phyloP scores from a whole-genome alignment of 2,113 vertebrate species.

The Rhea pennata region DNA sequence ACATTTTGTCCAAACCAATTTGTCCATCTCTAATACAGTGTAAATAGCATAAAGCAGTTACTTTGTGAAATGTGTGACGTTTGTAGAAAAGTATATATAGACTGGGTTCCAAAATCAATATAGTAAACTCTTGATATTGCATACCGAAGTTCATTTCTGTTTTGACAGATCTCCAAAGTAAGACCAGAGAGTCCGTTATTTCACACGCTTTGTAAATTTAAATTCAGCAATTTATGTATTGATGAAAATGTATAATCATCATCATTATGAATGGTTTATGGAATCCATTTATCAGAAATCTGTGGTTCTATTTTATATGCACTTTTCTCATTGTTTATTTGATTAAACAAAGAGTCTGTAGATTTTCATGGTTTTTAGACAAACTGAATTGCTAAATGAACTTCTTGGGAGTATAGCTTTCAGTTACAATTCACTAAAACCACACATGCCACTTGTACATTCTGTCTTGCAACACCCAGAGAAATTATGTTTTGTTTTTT shows the following conservation, averaged over 20 bases:
- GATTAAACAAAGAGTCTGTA: neutral
- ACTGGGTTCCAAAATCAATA: conserved; percentile 57
- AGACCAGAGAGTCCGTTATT: conserved; percentile 21
- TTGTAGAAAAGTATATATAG: neutral
- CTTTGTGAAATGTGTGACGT: conserved; percentile 37
- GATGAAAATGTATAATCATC: neutral
- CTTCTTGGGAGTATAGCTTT: neutral
- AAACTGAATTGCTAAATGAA: neutral
- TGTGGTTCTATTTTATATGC: neutral
- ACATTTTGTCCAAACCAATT: neutral
- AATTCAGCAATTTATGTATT: neutral
- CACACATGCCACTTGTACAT: neutral
- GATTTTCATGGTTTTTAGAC: neutral
- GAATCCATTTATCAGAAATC: neutral
- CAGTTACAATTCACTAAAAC: neutral
- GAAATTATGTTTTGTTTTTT: neutral
- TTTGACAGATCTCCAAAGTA: conserved; percentile 39
- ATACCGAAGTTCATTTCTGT: conserved; percentile 5
- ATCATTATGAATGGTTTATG: conserved; percentile 34
- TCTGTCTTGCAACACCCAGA: neutral
- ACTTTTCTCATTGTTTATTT: neutral
- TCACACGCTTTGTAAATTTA: conserved; percentile 6
- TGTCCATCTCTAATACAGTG: neutral
- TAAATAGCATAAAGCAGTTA: conserved; percentile 17
- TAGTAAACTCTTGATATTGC: neutral